Evolutionary conservation across 2,797 vertebrate species (phyloP), one percentile per base, ranked within the genome.

Genomic region (Loris lydekkerianus): DNA sequence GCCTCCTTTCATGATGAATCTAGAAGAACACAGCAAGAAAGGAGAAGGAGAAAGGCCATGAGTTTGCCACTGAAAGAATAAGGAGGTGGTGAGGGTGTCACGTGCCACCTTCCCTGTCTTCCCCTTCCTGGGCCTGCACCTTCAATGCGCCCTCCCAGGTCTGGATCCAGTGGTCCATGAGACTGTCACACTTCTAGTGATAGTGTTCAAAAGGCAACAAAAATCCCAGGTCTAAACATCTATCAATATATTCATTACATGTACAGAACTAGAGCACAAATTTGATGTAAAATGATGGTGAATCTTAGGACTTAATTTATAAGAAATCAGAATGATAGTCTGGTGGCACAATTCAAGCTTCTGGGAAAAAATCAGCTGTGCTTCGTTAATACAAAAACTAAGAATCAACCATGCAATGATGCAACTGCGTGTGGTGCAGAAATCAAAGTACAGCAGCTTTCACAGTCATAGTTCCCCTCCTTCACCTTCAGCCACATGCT

Each of bases 381-480:
- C 56, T 78, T 75, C 58, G 80, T 76, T 73, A 69, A 72, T 69
- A 88, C 27, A 15, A 58, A 63, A 93, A 29, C 11, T 78, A 77
- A 80, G 60, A 81, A 78, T 72, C 56, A 78, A 49, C 10, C 31
- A 65, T 29, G 67, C 40, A 80, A 31, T n/a, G 27, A 93, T 43
- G 27, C 34, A 80, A 46, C 29, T 67, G 77, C 53, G 6, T 60
- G 10, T 27, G n/a, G 85, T 58, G 17, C 5, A 73, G 73, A 86
- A 75, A 86, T 91, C n/a, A 40, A 60, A 89, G 29, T 56, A n/a
- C 53, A 94, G 75, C 49, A 92, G 83, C 61, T 90, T 87, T 60
- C 25, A 23, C 29, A 37, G 37, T 69, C 31, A 27, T 69, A n/a
- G 15, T n/a, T 67, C 49, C 56, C 67, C 14, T n/a, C 63, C 91